Evolutionary conservation across 2,113 vertebrate genomes (phyloP), one percentile per base, ranked within the genome.

Genomic region (Burhinus bistriatus): DNA sequence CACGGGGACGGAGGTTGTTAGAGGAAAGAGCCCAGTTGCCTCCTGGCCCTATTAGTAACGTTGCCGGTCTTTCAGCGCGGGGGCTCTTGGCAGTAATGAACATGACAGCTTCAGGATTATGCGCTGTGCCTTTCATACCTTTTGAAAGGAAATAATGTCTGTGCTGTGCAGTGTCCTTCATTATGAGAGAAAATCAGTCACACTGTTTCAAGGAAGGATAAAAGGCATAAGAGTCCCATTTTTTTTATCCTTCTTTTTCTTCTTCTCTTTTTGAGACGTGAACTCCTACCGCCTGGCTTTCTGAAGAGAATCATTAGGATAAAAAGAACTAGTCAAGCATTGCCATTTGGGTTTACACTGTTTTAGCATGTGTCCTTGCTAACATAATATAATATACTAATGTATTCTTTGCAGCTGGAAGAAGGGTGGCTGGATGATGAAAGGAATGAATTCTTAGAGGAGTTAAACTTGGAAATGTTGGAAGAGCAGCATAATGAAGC

Each of bases 361-460:
- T 97, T 97, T 97, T 97, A 97, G 87, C 91, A 49, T 83, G 93
- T 96, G 92, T 92, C 94, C 95, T 96, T 95, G 73, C 95, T 98
- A 96, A 97, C 86, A 69, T 96, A 96, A 97, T 97, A 81, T 93
- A 96, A 98, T 89, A 84, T 92, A 94, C 96, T 98, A 97, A 98
- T 98, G 94, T 98, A 96, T 98, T 98, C 95, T 96, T 98, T 98
- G 90, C 97, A 99, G 99, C 97, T 99, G 98, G 99, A 99, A 95
- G 99, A 99, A 97, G 98, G 98, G 93, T 99, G 99, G 99, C 98
- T 99, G 97, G 99, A 99, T 97, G 99, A 99, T 98, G 99, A 99
- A 97, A 99, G 99, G 96, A 99, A 98, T 75, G 99, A 99, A 97
- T 99, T 99, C 98, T 98, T 99, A 95, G 99, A 99, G 98, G 99